Base-by-base conservation (phyloP, 2,113 vertebrate genomes). In the Crocuta crocuta region DNA sequence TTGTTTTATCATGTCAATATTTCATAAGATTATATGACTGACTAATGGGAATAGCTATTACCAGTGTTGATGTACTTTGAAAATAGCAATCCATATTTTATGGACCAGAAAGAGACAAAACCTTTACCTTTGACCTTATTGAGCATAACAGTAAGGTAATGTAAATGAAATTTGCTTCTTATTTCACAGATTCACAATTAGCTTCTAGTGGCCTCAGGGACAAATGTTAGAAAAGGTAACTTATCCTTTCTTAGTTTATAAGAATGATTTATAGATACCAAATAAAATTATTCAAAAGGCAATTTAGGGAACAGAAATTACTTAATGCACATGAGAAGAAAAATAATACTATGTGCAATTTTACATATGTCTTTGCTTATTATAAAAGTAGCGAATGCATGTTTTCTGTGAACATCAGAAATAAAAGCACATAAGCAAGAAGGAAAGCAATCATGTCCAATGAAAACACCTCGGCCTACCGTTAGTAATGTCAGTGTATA, bases 11-110 rank as follows among this genome's bases (percentile, higher is more conserved):
- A 97, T 99, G 99, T 99, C 99, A 99, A 99, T 99, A 99, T 99
- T 99, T 99, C 98, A 99, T 99, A 99, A 98, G 97, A 98, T 98
- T 98, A 98, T 99, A 97, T 97, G 97, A 98, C 96, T 99, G 98
- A 99, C 99, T 99, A 99, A 99, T 99, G 99, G 98, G 99, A 99
- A 98, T 98, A 94, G 95, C 98, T 99, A 99, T 99, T 99, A 99
- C 98, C 97, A 98, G 97, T 98, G 96, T 97, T 98, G 98, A 99
- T 99, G 98, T 98, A 98, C 99, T 99, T 99, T 98, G 98, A 99
- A 99, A 99, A 99, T 99, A 98, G 98, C 98, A 99, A 99, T 99
- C 98, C 96, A 98, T 99, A 98, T 98, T 99, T 99, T 99, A 99
- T 98, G 98, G 98, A 98, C 98, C 98, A 98, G 98, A 99, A 99